Evolutionary conservation across 2,113 vertebrate species (phyloP).

Genomic region (Isurus oxyrinchus): DNA sequence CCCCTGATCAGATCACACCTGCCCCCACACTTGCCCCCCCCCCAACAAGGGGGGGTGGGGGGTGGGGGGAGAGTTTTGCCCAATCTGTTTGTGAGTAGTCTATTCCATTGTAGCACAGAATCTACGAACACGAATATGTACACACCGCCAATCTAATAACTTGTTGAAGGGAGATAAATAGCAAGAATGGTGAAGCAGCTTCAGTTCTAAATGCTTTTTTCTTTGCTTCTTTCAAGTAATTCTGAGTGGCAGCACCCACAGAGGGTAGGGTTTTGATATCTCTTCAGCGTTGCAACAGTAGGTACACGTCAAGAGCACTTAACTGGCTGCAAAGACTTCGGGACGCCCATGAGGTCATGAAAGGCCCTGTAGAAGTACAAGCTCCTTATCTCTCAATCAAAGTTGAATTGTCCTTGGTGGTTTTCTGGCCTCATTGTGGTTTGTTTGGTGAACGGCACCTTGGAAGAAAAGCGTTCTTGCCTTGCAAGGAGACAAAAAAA

Average conservation of each 20-base stretch:
- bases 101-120: neutral
- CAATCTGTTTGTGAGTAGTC: neutral
- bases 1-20: too few species aligned
- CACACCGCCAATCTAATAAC: neutral
- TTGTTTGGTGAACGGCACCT: neutral
- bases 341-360: neutral
- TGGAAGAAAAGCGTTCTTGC: neutral
- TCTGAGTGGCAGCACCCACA: neutral
- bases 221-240: neutral
- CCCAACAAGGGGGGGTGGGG: too few species aligned
- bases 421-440: neutral
- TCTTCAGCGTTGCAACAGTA: neutral
- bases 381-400: neutral
- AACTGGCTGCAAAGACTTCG: neutral
- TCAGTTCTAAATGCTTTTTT: neutral
- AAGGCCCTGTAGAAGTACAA: neutral
- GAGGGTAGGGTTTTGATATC: neutral
- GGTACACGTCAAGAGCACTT: neutral
- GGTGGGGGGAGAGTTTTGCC: too few species aligned
- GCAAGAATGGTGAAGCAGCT: neutral
- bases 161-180: neutral
- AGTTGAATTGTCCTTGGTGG: neutral
- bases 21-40: too few species aligned
- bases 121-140: too few species aligned
- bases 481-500: neutral